A percentile compares a stretch with the other conserved stretches of the same genome.
These are phyloP conservation scores for Oryzaephilus surinamensis DNA, from an alignment of 1,140 invertebrate species.

Conservation along the genomic window DNA sequence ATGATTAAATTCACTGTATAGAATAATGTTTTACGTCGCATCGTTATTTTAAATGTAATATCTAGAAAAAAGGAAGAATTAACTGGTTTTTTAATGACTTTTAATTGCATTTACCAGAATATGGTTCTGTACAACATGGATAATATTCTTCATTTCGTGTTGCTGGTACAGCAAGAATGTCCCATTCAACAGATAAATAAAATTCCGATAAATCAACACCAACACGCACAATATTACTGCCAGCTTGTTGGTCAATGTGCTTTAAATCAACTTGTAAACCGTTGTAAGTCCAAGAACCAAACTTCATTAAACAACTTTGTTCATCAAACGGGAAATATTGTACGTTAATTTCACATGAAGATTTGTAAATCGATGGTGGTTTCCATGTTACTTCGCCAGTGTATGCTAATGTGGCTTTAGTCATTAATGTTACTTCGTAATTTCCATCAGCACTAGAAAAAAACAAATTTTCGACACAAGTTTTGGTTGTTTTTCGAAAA, in stretches of 20 bases:
- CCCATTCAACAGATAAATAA: constrained; percentile 92
- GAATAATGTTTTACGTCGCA: constrained; percentile 83
- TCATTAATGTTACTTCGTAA: constrained; percentile 95
- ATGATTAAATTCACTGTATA: constrained; percentile 88
- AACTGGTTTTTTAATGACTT: background rate
- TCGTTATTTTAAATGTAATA: constrained; percentile 93
- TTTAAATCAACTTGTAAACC: constrained; percentile 80
- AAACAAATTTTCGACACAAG: background rate
- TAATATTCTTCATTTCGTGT: constrained; percentile 87
- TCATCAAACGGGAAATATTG: constrained; percentile 95
- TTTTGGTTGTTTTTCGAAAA: background rate
- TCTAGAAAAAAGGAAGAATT: constrained; percentile 47
- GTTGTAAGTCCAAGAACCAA: constrained; percentile 93
- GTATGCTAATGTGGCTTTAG: constrained; percentile 84
- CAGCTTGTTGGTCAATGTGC: constrained; percentile 65
- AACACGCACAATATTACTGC: constrained; percentile 65
- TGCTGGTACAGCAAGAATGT: constrained; percentile 80
- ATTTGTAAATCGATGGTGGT: constrained; percentile 98
- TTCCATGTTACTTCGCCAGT: constrained; percentile 92
- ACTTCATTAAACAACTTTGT: constrained; percentile 91
- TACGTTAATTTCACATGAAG: constrained; percentile 90
- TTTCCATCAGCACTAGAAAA: constrained; percentile 82
- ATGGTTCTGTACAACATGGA: constrained; percentile 71
- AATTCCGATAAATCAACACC: constrained; percentile 87
- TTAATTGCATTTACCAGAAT: constrained; percentile 52